Evolutionary conservation across 2,888 invertebrate genomes (phyloP).

Genomic region (Hydroisotoma schaefferi): DNA sequence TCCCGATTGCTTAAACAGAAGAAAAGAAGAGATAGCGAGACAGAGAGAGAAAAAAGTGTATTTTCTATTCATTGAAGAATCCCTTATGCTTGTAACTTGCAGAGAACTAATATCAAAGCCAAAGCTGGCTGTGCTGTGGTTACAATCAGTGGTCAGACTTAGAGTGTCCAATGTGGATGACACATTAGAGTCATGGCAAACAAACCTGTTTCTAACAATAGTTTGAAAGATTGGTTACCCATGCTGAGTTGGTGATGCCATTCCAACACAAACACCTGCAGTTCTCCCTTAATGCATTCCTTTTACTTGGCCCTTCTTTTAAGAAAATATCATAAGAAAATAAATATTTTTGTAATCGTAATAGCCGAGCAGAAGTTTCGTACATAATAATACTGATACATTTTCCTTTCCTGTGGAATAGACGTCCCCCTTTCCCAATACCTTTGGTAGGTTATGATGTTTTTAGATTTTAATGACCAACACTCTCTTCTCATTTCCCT

Average conservation of each 20-base stretch:
- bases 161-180: conserved; percentile 38
- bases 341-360: too few species aligned
- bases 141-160: conserved; percentile 28
- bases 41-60: background rate
- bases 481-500: conserved; percentile 5
- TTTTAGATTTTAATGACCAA: conserved; percentile 18
- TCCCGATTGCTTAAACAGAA: conserved; percentile 15
- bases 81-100: background rate
- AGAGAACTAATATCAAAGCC: background rate
- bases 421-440: background rate
- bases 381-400: background rate
- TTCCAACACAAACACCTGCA: conserved; percentile 41
- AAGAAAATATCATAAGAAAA: too few species aligned
- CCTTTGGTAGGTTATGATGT: background rate
- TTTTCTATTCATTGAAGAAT: conserved; percentile 12
- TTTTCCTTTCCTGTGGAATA: background rate
- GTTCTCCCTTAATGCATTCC: conserved; percentile 36
- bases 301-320: too few species aligned
- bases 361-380: too few species aligned
- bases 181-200: conserved; percentile 41
- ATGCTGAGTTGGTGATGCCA: conserved; percentile 44
- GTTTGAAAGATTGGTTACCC: conserved; percentile 44
- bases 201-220: conserved; percentile 46
- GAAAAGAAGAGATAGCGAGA: conserved; percentile 5
- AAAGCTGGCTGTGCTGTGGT: conserved; percentile 1